phyloP scores from a whole-genome alignment of 2,113 vertebrate genomes.

The Grammomys dolichurus region DNA sequence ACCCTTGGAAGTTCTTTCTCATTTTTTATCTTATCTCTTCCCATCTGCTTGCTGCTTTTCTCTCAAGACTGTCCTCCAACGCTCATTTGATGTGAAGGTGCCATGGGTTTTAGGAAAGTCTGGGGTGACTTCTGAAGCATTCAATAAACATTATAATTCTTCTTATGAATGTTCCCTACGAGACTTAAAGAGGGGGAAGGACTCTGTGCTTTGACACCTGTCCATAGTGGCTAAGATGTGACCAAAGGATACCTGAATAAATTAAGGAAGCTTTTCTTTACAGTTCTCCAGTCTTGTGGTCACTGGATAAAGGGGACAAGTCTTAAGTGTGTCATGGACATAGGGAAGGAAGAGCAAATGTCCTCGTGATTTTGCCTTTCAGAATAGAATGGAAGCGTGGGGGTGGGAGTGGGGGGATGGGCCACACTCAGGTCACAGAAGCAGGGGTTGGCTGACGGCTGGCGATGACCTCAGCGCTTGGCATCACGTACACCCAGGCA shows the following conservation, averaged over 20 bases:
- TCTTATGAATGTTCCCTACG: not conserved
- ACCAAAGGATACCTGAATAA: not conserved
- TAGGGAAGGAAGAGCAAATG: not conserved
- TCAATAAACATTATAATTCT: not conserved
- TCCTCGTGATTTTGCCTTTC: not conserved
- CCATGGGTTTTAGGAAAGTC: not conserved
- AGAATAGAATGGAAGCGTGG: not conserved
- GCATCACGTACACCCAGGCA: slow-evolving; percentile 56
- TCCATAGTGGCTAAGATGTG: not conserved
- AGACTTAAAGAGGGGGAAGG: not conserved
- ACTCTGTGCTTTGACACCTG: not conserved
- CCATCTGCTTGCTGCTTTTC: not conserved
- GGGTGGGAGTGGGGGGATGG: not conserved
- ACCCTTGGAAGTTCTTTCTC: not conserved
- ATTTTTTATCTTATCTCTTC: not conserved
- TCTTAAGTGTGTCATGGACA: not conserved
- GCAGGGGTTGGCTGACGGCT: slow-evolving; percentile 1
- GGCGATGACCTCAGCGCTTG: slow-evolving; percentile 54
- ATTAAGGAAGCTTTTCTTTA: not conserved
- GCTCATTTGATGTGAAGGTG: not conserved
- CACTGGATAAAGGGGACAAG: not conserved
- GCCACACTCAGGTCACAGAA: slow-evolving; percentile 21
- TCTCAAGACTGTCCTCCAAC: not conserved
- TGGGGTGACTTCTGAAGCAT: not conserved
- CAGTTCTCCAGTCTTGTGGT: not conserved